Conservation (phyloP, 1,140 invertebrate genomes). For the Drosophila obscura region DNA sequence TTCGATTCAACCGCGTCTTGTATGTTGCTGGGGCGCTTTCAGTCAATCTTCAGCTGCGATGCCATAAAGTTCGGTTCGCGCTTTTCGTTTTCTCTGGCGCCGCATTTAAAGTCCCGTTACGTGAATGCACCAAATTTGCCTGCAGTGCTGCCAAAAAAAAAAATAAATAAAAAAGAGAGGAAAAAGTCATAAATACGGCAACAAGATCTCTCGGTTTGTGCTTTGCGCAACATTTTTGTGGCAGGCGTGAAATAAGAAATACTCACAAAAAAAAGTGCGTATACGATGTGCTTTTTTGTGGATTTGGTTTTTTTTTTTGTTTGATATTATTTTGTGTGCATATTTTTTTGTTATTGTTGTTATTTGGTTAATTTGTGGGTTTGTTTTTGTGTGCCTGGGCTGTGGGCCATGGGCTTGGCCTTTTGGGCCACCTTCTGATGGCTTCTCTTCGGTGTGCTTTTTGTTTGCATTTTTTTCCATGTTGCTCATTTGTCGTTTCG, state of each 20-base stretch:
- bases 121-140: slow-evolving; percentile 42
- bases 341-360: slow-evolving; percentile 15
- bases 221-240: slow-evolving; percentile 63
- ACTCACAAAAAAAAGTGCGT: slow-evolving; percentile 54
- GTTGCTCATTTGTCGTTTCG: slow-evolving; percentile 17
- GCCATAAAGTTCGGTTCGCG: slow-evolving; percentile 48
- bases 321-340: slow-evolving; percentile 24
- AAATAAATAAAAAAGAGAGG: slow-evolving; percentile 13
- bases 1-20: slow-evolving; percentile 10
- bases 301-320: slow-evolving; percentile 18
- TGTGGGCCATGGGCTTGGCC: slow-evolving; percentile 14
- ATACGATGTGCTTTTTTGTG: slow-evolving; percentile 40
- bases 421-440: slow-evolving; percentile 14
- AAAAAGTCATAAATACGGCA: slow-evolving; percentile 28
- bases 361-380: slow-evolving; percentile 18
- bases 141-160: slow-evolving; percentile 27
- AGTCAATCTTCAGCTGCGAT: slow-evolving; percentile 64
- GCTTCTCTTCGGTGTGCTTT: background rate
- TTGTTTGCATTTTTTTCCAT: slow-evolving; percentile 20
- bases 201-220: slow-evolving; percentile 31
- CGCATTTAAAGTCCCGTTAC: slow-evolving; percentile 47
- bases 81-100: slow-evolving; percentile 8
- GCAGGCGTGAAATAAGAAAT: slow-evolving; percentile 20
- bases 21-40: slow-evolving; percentile 11
- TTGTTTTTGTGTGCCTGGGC: slow-evolving; percentile 13